Evolutionary conservation across 2,888 invertebrate genomes (phyloP), one percentile per base, ranked within the genome.

Genomic region (Trichopria drosophilae): DNA sequence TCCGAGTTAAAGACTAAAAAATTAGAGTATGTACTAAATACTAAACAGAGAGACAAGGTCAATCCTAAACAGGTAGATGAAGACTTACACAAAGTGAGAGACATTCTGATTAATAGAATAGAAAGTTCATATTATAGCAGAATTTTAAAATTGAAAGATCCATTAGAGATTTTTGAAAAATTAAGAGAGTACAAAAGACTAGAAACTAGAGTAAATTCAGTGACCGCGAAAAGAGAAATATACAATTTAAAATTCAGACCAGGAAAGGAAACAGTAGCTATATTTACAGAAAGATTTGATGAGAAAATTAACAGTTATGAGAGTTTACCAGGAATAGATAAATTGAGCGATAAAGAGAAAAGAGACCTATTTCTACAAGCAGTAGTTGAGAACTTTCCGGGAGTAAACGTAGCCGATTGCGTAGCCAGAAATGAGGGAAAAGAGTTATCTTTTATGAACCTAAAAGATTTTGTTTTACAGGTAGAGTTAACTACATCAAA

Each of bases 31-130:
- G n/a, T n/a, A n/a, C n/a, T n/a, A n/a, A n/a, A n/a, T n/a, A n/a
- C n/a, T n/a, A n/a, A n/a, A n/a, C n/a, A n/a, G n/a, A n/a, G n/a
- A n/a, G n/a, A n/a, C n/a, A n/a, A n/a, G n/a, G n/a, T n/a, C n/a
- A n/a, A n/a, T n/a, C n/a, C n/a, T n/a, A n/a, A n/a, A n/a, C 15
- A 32, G 18, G 1, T 32, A 10, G 3, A 2, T 9, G 32, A 32
- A 5, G 15, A 15, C 7, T 18, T 26, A 24, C 26, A 40, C 10
- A 39, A 7, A 45, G 22, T 15, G 16, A 47, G 18, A 18, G 34
- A 34, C 12, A 46, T 35, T 6, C 35, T 29, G 10, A 39, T 49
- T 16, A 28, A 6, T 23, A 31, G 29, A 13, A 32, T 41, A 9
- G 32, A 40, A 12, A 20, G 12, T 22, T 20, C 24, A 42, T 24